Base-by-base conservation (phyloP, 2,888 invertebrate genomes). In the Pristionchus arcanus region DNA sequence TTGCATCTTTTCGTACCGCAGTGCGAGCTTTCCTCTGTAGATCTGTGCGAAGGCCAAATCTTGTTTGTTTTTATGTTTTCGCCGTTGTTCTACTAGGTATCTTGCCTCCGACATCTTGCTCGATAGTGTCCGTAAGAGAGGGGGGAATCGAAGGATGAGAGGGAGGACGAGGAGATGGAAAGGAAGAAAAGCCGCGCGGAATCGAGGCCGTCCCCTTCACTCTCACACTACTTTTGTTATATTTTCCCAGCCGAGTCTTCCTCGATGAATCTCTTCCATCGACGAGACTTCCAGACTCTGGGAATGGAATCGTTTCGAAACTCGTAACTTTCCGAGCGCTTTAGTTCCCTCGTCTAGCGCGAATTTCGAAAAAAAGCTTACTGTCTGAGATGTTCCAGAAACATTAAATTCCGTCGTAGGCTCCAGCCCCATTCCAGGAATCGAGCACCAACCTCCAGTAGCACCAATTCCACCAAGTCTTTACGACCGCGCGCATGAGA, bases 221-320 rank as follows among this genome's bases (percentile, higher is more conserved):
- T 74, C 74, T 74, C 74, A 74, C 74, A 31, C 74, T 74, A 74
- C 74, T 74, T 74, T 74, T 74, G 74, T 74, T 74, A 74, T 74
- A 77, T 77, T 49, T n/a, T 42, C 42, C 25, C 49, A 25, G 21
- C 74, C n/a, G 31, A 74, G 25, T 74, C 74, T 25, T 42, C 77
- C 77, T 21, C 5, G 31, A 19, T 34, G 71, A 71, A 34, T 74
- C 68, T 28, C 66, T 66, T 66, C 66, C 55, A 19, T 55, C 21
- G 53, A 13, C n/a, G 3, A 55, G 49, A 85, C 53, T 59, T 59
- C 55, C 34, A 85, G 63, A 63, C 66, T 28, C n/a, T 66, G 59
- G 25, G 59, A 59, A 25, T 59, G 16, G 42, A 49, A 49, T 49
- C 0, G 9, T 49, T 49, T 49, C 42, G 42, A 49, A 49, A 49